Evolutionary conservation across 2,113 vertebrate genomes (phyloP), one percentile per base, ranked within the genome.

Genomic region (Bubo blakistoni): DNA sequence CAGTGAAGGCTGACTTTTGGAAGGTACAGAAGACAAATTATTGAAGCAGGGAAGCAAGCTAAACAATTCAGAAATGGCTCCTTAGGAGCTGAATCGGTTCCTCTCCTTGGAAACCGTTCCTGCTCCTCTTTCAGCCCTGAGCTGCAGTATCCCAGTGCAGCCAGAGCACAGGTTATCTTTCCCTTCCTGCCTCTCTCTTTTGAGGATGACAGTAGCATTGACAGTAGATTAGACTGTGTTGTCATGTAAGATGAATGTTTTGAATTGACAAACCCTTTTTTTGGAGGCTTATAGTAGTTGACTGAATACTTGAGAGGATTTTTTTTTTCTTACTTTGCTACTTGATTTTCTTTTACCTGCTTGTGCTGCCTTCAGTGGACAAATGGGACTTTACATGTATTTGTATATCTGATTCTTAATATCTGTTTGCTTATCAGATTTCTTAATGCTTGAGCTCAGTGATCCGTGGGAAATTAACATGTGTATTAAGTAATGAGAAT

Each of bases 161-260:
- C 70, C 13, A 3, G 67, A 89, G 78, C 86, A 49, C 78, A 63
- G 80, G 93, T 84, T 96, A 85, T 94, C 90, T 92, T 70, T 18
- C 70, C 52, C 44, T 61, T 71, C 69, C 87, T 71, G 83, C 73
- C 5, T 1, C 83, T 92, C 73, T 85, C 78, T 77, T 95, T 78
- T 54, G 69, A 80, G 65, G 61, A 65, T 94, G 62, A 83, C 61
- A 74, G 51, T 47, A 90, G 66, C 63, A 40, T 6, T 92, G 92
- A 89, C 77, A 66, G 81, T 69, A 94, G 87, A 94, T 93, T 85
- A 95, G 80, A 40, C 88, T 36, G 4, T 58, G 81, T 90, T 96
- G 95, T 96, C 87, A 70, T 91, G 93, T 81, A 94, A 94, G 81
- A 94, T 82, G 84, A 95, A 74, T 91, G 71, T 82, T 96, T 85